Base-by-base conservation (phyloP, 2,797 vertebrate species). In the Melanogrammus aeglefinus region DNA sequence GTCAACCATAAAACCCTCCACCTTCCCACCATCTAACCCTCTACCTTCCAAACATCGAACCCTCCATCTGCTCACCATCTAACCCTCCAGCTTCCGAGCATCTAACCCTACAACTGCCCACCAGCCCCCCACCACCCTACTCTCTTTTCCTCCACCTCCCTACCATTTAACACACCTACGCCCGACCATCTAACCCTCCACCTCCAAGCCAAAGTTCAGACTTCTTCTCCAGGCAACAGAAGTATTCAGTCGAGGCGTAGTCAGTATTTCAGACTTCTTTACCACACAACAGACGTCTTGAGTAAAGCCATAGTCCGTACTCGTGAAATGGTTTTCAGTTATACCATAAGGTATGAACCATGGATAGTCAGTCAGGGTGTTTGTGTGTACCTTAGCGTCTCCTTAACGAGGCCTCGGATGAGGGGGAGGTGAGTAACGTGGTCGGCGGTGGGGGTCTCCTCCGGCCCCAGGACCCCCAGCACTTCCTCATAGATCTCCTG, bases 371-470 rank as follows among this genome's bases (percentile, higher is more conserved):
- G 27, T 38, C 6, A 72, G 3, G 47, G 12, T 2, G 69, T 44
- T 74, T 21, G 33, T 7, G 36, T 18, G 85, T 86, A 97, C 97
- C 97, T 95, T 83, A 97, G 94, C 0, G 96, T 97, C 91, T 98
- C 97, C 91, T 98, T 99, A 75, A 97, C 94, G 72, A 98, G 93
- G 51, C 96, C 96, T 84, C 95, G 95, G 85, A 97, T 93, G 79
- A 97, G 93, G 35, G 96, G 97, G 74, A 97, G 84, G 73, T 87
- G 89, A 2, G 94, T 81, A 38, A 98, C 75, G 76, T 98, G 95
- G 0, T 93, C 91, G 1, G 95, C 95, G 1, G 92, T 88, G 27
- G 96, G 94, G 10, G 94, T 79, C 27, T 82, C 76, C 29, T 91
- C 86, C 21, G 90, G 89, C n/a, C 94, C 95, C 80, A 98, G 78